A percentile compares a stretch with the other conserved stretches of the same genome.
Conservation (phyloP, 2,888 invertebrate species). For the Dasypolia templi region DNA sequence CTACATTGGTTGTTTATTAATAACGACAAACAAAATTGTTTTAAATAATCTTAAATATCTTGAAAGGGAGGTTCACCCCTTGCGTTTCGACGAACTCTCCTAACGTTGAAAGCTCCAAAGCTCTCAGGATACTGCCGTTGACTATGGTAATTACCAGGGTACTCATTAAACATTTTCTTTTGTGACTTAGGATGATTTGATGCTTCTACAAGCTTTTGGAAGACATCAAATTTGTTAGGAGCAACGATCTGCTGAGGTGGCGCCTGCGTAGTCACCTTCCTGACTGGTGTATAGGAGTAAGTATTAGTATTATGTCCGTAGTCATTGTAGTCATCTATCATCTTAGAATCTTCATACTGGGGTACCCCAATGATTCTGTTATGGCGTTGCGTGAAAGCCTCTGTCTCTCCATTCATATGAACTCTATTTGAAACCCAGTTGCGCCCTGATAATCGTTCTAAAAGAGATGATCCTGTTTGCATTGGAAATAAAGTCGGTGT, state of each 20-base stretch:
- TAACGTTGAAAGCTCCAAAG: slow-evolving; percentile 28
- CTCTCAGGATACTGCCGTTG: slow-evolving; percentile 31
- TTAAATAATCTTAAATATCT: slow-evolving; percentile 16
- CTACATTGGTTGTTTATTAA: neutral
- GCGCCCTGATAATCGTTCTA: slow-evolving; percentile 41
- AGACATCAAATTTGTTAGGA: slow-evolving; percentile 49
- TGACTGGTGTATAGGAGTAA: slow-evolving; percentile 47
- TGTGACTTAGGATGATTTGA: slow-evolving; percentile 49
- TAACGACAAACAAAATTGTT: neutral
- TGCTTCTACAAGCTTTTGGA: slow-evolving; percentile 53
- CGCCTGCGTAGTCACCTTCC: slow-evolving; percentile 33
- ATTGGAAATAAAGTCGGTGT: slow-evolving; percentile 49
- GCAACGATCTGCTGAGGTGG: slow-evolving; percentile 38
- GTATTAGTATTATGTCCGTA: slow-evolving; percentile 51
- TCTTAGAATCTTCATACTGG: slow-evolving; percentile 34
- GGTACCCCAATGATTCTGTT: slow-evolving; percentile 7
- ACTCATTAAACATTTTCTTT: slow-evolving; percentile 34
- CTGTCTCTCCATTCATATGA: slow-evolving; percentile 22
- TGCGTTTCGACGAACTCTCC: slow-evolving; percentile 27
- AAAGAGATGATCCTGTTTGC: slow-evolving; percentile 38
- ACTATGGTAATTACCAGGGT: slow-evolving; percentile 17
- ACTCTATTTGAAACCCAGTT: slow-evolving; percentile 39
- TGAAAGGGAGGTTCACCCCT: slow-evolving; percentile 21
- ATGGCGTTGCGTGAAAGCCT: neutral
- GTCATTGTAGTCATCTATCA: slow-evolving; percentile 55